Evolutionary conservation across 2,888 invertebrate species (phyloP).

Genomic region (Drosophila mercatorum): DNA sequence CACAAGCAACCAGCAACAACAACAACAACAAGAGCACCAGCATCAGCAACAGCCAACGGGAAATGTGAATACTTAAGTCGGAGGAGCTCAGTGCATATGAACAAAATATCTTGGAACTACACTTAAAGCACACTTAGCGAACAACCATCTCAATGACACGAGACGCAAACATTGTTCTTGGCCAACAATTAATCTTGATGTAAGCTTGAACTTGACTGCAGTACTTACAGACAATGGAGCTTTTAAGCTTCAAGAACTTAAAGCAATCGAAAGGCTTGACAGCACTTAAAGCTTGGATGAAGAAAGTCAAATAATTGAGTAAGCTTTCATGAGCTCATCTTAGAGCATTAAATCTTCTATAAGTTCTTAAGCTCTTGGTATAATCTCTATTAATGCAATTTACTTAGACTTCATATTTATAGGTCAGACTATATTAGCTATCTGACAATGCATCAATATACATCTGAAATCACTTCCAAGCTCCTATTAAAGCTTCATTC

Average conservation of each 20-base stretch:
- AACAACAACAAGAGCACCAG: constrained; percentile 29
- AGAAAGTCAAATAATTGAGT: no score
- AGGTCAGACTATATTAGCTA: not conserved
- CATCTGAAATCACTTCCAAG: not conserved
- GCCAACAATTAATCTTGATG: not conserved
- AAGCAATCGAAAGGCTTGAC: not conserved
- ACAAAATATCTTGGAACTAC: constrained; percentile 69
- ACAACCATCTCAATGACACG: constrained; percentile 41
- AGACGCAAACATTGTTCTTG: constrained; percentile 11
- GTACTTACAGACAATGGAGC: not conserved
- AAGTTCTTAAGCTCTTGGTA: not conserved
- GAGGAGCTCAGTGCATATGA: constrained; percentile 55
- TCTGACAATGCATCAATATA: not conserved
- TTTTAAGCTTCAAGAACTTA: not conserved
- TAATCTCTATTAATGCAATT: fast-evolving
- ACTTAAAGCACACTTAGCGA: constrained; percentile 67
- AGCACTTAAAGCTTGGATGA: no score
- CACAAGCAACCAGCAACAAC: constrained; percentile 33
- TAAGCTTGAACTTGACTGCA: constrained; percentile 1
- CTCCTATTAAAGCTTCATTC: not conserved
- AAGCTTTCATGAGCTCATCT: not conserved
- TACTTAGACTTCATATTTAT: not conserved
- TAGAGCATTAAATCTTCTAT: not conserved
- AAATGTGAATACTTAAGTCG: constrained; percentile 78
- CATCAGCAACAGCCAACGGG: constrained; percentile 48